Conservation (phyloP, 2,113 vertebrate genomes). For the Puffinus mauretanicus region DNA sequence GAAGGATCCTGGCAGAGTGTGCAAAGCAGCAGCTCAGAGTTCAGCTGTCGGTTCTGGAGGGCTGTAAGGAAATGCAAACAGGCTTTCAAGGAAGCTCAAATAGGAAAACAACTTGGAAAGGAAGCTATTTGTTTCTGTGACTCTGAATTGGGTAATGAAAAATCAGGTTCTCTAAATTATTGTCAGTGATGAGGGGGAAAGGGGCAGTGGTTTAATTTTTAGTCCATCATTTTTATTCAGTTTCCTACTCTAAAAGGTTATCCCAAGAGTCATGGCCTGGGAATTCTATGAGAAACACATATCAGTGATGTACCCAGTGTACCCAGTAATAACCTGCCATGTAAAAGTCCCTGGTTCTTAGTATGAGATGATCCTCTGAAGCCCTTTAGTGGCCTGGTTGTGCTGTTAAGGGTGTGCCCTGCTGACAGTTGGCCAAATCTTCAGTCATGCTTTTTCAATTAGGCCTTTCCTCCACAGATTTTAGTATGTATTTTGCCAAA, state of each 20-base stretch:
- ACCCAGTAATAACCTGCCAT: neutral
- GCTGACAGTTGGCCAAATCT: neutral
- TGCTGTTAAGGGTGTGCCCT: neutral
- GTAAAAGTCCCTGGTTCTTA: neutral
- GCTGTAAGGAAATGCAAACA: neutral
- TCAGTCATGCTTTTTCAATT: neutral
- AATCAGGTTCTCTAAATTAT: neutral
- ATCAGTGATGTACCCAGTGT: neutral
- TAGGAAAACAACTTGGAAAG: neutral
- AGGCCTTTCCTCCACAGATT: neutral
- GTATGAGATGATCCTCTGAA: neutral
- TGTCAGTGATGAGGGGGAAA: neutral
- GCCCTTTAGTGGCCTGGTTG: neutral
- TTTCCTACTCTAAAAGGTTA: neutral
- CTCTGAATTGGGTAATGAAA: neutral
- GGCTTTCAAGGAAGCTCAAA: neutral
- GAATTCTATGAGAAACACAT: neutral
- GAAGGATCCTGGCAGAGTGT: neutral
- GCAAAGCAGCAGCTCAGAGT: neutral
- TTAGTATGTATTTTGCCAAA: neutral
- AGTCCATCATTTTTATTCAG: neutral
- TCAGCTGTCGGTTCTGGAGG: neutral
- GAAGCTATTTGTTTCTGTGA: neutral
- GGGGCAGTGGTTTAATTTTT: neutral
- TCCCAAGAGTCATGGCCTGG: neutral